These are phyloP conservation scores for Gallinago stenura DNA, from an alignment of 2,797 vertebrate species.

Conservation along the genomic window DNA sequence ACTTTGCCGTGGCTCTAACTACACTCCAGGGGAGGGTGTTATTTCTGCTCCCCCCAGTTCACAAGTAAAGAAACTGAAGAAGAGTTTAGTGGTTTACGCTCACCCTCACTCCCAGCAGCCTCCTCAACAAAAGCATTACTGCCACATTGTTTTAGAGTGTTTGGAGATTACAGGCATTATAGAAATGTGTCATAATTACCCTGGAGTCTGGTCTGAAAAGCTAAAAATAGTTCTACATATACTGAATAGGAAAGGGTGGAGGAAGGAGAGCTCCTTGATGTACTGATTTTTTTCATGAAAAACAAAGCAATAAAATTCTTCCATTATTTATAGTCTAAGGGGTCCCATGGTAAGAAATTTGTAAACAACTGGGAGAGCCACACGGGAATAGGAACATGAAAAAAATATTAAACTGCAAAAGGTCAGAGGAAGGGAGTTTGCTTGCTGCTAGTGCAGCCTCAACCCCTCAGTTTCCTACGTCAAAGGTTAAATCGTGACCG, in stretches of 20 bases:
- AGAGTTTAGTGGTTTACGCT: not conserved
- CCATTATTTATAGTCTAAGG: conserved; percentile 62
- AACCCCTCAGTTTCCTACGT: conserved; percentile 18
- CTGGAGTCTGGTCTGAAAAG: not conserved
- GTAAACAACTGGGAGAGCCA: conserved; percentile 64
- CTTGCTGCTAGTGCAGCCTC: conserved; percentile 4
- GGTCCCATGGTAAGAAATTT: conserved; percentile 58
- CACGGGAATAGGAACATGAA: conserved; percentile 47
- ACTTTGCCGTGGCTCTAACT: not conserved
- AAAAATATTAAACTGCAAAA: conserved; percentile 54
- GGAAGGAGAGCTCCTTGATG: conserved; percentile 56
- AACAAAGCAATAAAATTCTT: conserved; percentile 55
- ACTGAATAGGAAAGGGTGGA: conserved; percentile 61
- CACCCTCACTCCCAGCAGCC: not conserved
- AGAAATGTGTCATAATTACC: conserved; percentile 13
- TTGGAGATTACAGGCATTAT: not conserved
- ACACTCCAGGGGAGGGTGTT: not conserved
- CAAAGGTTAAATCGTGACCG: not conserved
- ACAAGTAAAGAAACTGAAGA: not conserved
- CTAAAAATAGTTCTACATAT: conserved; percentile 41
- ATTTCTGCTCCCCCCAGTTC: not conserved
- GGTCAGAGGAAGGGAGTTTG: conserved; percentile 72
- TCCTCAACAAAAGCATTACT: not conserved
- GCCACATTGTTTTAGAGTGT: not conserved
- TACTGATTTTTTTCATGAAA: conserved; percentile 21